Evolutionary conservation across 2,797 vertebrate genomes (phyloP).

Genomic region (Steatocranus sp.): DNA sequence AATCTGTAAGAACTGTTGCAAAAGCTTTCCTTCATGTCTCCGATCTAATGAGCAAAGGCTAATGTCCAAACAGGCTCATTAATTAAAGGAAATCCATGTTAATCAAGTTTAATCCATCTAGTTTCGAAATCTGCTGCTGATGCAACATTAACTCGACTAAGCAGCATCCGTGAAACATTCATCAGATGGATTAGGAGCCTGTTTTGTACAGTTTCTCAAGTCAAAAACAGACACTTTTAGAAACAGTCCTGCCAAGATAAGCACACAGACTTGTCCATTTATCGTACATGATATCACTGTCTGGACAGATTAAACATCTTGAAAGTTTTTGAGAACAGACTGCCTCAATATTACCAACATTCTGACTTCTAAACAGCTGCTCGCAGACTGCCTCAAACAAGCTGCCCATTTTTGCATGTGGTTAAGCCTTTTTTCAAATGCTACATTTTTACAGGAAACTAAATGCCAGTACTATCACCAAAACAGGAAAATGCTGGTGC

Average conservation of each 20-base stretch:
- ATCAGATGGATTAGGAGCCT: background rate
- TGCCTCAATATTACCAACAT: background rate
- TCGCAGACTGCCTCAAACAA: background rate
- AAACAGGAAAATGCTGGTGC: background rate
- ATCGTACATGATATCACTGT: background rate
- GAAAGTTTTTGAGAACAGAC: background rate
- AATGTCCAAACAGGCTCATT: background rate
- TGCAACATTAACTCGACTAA: background rate
- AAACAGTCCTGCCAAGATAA: background rate
- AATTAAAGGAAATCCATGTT: constrained; percentile 4
- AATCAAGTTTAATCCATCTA: background rate
- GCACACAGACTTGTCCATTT: background rate
- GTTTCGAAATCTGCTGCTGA: background rate
- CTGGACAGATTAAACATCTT: background rate
- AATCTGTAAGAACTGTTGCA: background rate
- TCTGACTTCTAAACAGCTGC: background rate
- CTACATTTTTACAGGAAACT: background rate
- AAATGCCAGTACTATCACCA: background rate
- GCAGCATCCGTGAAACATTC: background rate
- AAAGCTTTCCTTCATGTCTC: background rate
- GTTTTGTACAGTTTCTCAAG: background rate
- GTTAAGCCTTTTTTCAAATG: background rate
- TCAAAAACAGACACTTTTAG: background rate
- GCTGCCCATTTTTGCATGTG: background rate
- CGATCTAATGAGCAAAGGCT: background rate